A percentile compares a stretch with the other conserved stretches of the same genome.
These are phyloP conservation scores for Crax fasciolata DNA, from an alignment of 2,797 vertebrate species.

Conservation along the genomic window DNA sequence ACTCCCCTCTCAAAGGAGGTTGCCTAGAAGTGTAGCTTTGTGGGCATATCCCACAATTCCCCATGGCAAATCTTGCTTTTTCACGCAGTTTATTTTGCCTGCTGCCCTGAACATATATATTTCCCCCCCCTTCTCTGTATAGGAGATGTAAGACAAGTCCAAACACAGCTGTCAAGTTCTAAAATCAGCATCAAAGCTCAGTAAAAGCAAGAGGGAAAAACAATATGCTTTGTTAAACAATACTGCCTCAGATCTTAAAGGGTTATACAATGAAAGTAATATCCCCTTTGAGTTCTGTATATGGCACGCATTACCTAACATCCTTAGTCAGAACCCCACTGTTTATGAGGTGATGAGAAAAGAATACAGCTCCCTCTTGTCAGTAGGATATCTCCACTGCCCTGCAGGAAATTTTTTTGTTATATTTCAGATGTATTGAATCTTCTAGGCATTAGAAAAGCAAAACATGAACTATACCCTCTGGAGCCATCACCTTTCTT, in stretches of 20 bases:
- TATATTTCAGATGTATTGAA: conserved; percentile 9
- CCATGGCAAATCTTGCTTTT: background rate
- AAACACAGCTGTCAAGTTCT: conserved; percentile 76
- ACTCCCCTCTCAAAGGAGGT: background rate
- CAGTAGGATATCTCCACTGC: conserved; percentile 45
- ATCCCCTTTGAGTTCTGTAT: conserved; percentile 51
- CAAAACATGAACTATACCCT: background rate
- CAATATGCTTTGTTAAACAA: conserved; percentile 63
- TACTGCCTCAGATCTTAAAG: conserved; percentile 51
- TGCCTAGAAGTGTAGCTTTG: background rate
- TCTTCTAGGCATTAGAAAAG: conserved; percentile 24
- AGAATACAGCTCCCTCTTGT: conserved; percentile 70
- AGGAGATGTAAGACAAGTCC: conserved; percentile 44
- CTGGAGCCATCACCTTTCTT: background rate
- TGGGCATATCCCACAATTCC: background rate
- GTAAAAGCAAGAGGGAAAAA: conserved; percentile 58
- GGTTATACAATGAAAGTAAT: conserved; percentile 60
- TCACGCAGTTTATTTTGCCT: background rate
- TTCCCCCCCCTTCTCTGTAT: rapidly evolving
- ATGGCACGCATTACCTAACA: conserved; percentile 68
- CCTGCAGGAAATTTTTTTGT: background rate
- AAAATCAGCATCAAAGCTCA: conserved; percentile 72
- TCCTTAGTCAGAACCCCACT: conserved; percentile 44
- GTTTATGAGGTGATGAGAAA: conserved; percentile 75
- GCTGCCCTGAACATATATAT: conserved; percentile 29